phyloP scores from a whole-genome alignment of 2,888 invertebrate genomes.

The Amphipoea oculea region DNA sequence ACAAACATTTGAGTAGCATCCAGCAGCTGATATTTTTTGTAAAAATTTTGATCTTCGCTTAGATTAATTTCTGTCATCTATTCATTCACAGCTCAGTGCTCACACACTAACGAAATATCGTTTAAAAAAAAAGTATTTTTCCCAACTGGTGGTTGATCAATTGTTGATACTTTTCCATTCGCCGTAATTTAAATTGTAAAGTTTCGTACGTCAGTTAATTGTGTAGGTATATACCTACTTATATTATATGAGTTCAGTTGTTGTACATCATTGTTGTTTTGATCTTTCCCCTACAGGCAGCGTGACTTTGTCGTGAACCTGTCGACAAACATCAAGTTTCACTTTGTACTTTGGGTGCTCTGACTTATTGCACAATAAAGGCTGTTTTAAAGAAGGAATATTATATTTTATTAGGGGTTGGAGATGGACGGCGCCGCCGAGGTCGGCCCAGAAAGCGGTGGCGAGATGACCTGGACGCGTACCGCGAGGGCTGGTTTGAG shows the following conservation, averaged over 20 bases:
- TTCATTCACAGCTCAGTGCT: not conserved
- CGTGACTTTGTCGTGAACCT: conserved; percentile 29
- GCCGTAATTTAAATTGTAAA: conserved; percentile 52
- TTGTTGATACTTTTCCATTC: conserved; percentile 18
- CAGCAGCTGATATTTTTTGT: not conserved
- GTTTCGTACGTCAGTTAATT: conserved; percentile 37
- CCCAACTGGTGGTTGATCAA: conserved; percentile 11
- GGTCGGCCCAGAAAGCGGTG: too few relatives aligned
- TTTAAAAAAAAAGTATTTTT: not conserved
- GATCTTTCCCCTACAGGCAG: conserved; percentile 47
- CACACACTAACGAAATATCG: not conserved
- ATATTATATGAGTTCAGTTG: conserved; percentile 16
- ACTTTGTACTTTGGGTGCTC: not conserved
- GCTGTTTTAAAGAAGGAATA: not conserved
- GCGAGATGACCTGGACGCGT: too few relatives aligned
- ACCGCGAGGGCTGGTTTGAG: too few relatives aligned
- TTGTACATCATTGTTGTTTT: conserved; percentile 48
- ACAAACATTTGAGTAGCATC: conserved; percentile 2
- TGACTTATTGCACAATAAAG: not conserved
- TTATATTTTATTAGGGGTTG: not conserved
- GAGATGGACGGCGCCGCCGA: too few relatives aligned
- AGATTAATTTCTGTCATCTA: not conserved
- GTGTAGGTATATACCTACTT: not conserved
- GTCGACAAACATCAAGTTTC: conserved; percentile 10
- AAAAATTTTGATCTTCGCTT: not conserved